Evolutionary conservation across 1,140 invertebrate genomes (phyloP).

Genomic region (Paraescarpia echinospica): DNA sequence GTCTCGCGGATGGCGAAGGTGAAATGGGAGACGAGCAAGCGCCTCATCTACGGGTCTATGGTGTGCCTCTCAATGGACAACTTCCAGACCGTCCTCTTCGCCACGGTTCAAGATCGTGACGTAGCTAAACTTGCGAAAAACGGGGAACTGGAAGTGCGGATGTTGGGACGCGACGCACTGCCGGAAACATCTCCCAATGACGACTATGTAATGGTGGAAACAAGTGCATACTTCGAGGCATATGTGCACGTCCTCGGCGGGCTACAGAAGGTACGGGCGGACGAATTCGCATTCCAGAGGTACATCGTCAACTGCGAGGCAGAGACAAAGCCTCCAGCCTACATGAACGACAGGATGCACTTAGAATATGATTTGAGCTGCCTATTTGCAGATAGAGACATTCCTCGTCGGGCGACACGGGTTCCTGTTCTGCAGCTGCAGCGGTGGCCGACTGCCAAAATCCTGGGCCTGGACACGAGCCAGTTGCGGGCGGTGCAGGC

Average conservation of each 20-base stretch:
- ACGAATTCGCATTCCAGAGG: slow-evolving; percentile 53
- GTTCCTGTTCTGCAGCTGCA: slow-evolving; percentile 30
- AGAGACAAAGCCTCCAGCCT: slow-evolving; percentile 37
- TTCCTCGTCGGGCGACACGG: neutral
- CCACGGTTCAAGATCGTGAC: slow-evolving; percentile 67
- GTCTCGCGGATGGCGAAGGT: slow-evolving; percentile 34
- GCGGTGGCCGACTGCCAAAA: slow-evolving; percentile 41
- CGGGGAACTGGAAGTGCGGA: slow-evolving; percentile 48
- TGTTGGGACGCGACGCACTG: neutral
- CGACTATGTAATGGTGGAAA: slow-evolving; percentile 56
- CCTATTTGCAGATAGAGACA: slow-evolving; percentile 33
- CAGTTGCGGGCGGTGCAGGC: slow-evolving; percentile 59
- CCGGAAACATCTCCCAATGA: neutral
- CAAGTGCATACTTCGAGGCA: slow-evolving; percentile 61
- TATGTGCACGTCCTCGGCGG: slow-evolving; percentile 58
- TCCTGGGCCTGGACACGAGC: slow-evolving; percentile 54
- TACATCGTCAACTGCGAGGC: slow-evolving; percentile 44
- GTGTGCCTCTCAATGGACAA: slow-evolving; percentile 70
- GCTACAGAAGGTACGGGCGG: slow-evolving; percentile 49
- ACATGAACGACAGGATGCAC: slow-evolving; percentile 31
- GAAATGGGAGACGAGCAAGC: slow-evolving; percentile 59
- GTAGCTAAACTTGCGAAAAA: slow-evolving; percentile 37
- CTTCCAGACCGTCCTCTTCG: slow-evolving; percentile 70
- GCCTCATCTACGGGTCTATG: slow-evolving; percentile 74
- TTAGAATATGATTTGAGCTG: slow-evolving; percentile 37